phyloP scores from a whole-genome alignment of 1,140 invertebrate species.

The Aphidius gifuensis region DNA sequence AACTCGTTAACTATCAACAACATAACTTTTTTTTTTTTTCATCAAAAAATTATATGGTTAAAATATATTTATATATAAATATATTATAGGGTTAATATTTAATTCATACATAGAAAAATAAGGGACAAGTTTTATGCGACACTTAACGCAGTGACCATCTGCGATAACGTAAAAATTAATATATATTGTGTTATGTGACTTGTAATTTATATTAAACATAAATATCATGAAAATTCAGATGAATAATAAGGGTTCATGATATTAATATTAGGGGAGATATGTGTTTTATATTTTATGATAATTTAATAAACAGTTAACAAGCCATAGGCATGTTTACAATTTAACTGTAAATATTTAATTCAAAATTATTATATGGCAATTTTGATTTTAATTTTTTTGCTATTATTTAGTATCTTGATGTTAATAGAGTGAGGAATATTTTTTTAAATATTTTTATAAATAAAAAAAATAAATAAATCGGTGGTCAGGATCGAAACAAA shows the following conservation, averaged over 20 bases:
- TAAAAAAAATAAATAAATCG: not conserved
- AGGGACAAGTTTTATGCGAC: slow-evolving; percentile 43
- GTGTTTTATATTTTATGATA: slow-evolving; percentile 8
- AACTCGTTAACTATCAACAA: slow-evolving; percentile 42
- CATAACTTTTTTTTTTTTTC: slow-evolving; percentile 32
- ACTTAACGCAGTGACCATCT: slow-evolving; percentile 47
- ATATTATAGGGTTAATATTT: not conserved
- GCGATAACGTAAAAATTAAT: slow-evolving; percentile 23
- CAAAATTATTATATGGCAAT: not conserved
- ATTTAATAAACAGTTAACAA: slow-evolving; percentile 24
- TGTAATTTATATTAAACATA: no score
- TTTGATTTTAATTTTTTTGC: not conserved
- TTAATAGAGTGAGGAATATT: not conserved
- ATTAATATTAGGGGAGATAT: not conserved
- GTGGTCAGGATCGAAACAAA: no score
- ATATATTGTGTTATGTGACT: not conserved
- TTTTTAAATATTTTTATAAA: not conserved
- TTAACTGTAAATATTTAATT: not conserved
- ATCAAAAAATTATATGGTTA: slow-evolving; percentile 27
- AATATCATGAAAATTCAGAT: not conserved
- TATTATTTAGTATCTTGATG: not conserved
- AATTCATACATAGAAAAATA: no score
- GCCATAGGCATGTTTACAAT: slow-evolving; percentile 17
- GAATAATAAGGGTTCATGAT: not conserved
- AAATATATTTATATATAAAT: slow-evolving; percentile 21